These are phyloP conservation scores for Argya squamiceps DNA, from an alignment of 2,797 vertebrate species.

Conservation along the genomic window DNA sequence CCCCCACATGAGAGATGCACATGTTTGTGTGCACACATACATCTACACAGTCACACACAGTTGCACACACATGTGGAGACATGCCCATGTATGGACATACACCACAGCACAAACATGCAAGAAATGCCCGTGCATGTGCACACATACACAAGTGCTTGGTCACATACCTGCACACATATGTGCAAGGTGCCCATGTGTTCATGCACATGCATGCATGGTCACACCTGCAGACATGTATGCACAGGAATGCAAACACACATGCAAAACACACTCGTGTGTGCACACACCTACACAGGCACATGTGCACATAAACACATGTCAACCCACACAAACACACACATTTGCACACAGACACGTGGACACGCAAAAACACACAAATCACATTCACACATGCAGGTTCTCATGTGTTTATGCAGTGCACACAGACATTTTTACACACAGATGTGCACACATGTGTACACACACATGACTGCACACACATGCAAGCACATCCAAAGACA, in stretches of 20 bases:
- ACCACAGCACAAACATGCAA: not conserved
- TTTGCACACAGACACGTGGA: not conserved
- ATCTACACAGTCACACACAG: no score
- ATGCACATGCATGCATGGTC: no score
- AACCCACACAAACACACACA: not conserved
- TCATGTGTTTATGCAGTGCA: not conserved
- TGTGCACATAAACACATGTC: no score
- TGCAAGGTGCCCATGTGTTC: not conserved
- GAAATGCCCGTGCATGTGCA: not conserved
- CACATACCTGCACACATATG: not conserved
- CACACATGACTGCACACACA: not conserved
- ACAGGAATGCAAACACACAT: not conserved
- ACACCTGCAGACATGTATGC: not conserved
- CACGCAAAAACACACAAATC: not conserved
- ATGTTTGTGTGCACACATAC: not conserved
- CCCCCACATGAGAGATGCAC: accelerated
- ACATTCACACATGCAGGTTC: accelerated
- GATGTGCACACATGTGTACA: accelerated
- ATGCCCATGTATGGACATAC: no score
- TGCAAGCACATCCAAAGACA: not conserved
- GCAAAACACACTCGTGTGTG: not conserved
- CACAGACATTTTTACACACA: not conserved
- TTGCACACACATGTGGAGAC: not conserved
- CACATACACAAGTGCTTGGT: not conserved
- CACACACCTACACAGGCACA: not conserved